These are phyloP conservation scores for Antrozous pallidus DNA, from an alignment of 2,797 vertebrate genomes.

Conservation along the genomic window DNA sequence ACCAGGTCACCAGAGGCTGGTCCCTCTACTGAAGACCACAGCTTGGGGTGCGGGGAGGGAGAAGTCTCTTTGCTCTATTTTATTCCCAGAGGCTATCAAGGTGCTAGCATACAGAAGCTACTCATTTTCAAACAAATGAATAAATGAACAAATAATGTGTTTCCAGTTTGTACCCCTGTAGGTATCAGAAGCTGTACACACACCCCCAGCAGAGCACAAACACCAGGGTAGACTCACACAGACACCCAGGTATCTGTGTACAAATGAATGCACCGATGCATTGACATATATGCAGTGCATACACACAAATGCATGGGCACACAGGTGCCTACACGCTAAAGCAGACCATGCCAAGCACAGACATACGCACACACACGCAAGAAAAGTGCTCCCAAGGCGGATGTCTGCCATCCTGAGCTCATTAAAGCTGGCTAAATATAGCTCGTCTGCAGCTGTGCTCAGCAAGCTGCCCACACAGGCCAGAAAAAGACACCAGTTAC, in stretches of 20 bases:
- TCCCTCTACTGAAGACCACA: not conserved
- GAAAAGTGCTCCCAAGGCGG: conserved; percentile 69
- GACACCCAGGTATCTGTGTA: not conserved
- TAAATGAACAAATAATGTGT: not conserved
- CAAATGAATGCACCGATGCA: not conserved
- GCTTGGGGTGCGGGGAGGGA: accelerated
- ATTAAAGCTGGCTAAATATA: conserved; percentile 77
- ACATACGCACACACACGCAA: not conserved
- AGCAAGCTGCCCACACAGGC: conserved; percentile 75
- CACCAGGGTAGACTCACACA: accelerated
- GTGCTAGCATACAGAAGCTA: not conserved
- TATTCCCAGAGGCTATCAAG: not conserved
- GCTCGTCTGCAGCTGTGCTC: conserved; percentile 75
- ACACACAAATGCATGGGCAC: not conserved
- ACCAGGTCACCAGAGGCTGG: not conserved
- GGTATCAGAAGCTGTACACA: not conserved
- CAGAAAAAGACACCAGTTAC: conserved; percentile 72
- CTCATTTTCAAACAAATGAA: conserved; percentile 17
- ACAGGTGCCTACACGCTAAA: not conserved
- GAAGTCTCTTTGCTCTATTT: not conserved
- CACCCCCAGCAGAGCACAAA: not conserved
- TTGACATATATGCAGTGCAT: not conserved
- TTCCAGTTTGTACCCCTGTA: not conserved
- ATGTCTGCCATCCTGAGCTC: conserved; percentile 78
- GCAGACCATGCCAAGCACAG: not conserved